Evolutionary conservation across 2,113 vertebrate species (phyloP).

Genomic region (Gobius niger): DNA sequence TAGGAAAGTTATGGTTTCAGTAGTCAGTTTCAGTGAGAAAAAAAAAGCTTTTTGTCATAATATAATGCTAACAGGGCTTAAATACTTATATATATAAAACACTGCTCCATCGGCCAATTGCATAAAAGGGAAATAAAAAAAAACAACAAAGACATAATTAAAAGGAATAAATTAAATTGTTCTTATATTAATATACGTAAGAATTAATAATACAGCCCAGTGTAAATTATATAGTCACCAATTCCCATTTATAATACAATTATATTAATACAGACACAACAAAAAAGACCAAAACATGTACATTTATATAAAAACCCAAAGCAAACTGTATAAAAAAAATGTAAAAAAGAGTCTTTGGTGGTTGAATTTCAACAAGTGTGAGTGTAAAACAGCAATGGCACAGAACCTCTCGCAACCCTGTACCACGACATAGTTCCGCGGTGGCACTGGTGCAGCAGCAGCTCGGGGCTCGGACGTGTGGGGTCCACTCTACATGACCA

Average conservation of each 20-base stretch:
- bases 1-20: constrained; percentile 28
- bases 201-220: constrained; percentile 70
- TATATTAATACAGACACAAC: constrained; percentile 65
- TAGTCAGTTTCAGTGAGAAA: constrained; percentile 61
- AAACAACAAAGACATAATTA: constrained; percentile 51
- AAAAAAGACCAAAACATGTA: constrained; percentile 33
- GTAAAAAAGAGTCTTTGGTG: constrained; percentile 81
- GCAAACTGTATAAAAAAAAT: constrained; percentile 43
- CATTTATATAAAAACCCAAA: constrained; percentile 39
- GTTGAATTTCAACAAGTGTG: constrained; percentile 86
- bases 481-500: constrained; percentile 86
- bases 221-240: constrained; percentile 64
- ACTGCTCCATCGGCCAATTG: constrained; percentile 74
- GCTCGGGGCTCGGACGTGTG: constrained; percentile 76
- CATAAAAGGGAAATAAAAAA: constrained; percentile 41
- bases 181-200: constrained; percentile 85
- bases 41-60: constrained; percentile 51
- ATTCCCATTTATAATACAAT: constrained; percentile 75
- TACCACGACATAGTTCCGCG: constrained; percentile 90
- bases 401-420: constrained; percentile 90
- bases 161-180: constrained; percentile 83
- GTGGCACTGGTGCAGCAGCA: constrained; percentile 73
- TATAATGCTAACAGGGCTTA: constrained; percentile 75
- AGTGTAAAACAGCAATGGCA: constrained; percentile 75
- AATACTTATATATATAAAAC: constrained; percentile 82